These are phyloP conservation scores for Odontocolon sp. DNA, from an alignment of 2,888 invertebrate genomes.

Conservation along the genomic window DNA sequence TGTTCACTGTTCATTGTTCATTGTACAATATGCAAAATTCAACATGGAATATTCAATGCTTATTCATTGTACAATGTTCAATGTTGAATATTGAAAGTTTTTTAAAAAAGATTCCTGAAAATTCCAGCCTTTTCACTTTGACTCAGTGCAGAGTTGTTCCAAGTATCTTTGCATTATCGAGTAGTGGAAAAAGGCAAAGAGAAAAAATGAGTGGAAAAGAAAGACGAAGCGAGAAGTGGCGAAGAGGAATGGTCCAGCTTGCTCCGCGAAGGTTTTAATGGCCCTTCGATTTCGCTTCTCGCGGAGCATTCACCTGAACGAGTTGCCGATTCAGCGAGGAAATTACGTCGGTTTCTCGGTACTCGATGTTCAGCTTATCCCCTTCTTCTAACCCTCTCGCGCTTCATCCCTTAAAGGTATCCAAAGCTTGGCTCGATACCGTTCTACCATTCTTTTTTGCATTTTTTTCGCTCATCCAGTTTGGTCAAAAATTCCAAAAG, in stretches of 20 bases:
- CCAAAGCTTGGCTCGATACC: background rate
- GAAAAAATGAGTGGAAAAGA: background rate
- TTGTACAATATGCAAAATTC: too few relatives aligned
- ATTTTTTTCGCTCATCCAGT: background rate
- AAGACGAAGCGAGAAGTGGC: conserved; percentile 4
- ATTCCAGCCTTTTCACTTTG: too few relatives aligned
- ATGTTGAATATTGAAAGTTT: too few relatives aligned
- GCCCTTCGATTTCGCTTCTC: conserved; percentile 63
- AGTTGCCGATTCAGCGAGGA: conserved; percentile 70
- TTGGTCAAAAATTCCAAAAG: background rate
- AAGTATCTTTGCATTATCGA: too few relatives aligned
- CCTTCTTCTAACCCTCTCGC: background rate
- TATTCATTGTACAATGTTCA: too few relatives aligned
- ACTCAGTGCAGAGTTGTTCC: too few relatives aligned
- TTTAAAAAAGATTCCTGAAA: too few relatives aligned
- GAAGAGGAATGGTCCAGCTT: conserved; percentile 12
- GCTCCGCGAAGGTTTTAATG: conserved; percentile 64
- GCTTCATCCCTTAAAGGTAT: background rate
- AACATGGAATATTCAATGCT: too few relatives aligned
- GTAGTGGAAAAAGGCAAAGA: background rate
- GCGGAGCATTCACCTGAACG: conserved; percentile 59
- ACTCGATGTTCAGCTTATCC: conserved; percentile 12
- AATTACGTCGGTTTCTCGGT: conserved; percentile 52
- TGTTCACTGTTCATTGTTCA: too few relatives aligned
- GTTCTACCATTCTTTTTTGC: conserved; percentile 14